Evolutionary conservation across 2,888 invertebrate species (phyloP).

Genomic region (Caenorhabditis parvicauda): DNA sequence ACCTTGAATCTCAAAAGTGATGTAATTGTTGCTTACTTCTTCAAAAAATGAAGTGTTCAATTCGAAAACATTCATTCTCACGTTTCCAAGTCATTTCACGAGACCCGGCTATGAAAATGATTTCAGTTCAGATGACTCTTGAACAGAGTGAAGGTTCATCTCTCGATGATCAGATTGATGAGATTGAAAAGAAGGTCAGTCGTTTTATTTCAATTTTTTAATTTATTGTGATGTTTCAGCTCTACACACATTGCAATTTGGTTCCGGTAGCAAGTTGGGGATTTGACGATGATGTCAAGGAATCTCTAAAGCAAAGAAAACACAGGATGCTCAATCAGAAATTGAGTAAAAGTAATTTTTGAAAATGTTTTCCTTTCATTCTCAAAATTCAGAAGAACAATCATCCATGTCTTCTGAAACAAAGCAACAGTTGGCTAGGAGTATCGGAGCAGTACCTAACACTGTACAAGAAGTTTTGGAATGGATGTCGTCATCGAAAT

Average conservation of each 20-base stretch:
- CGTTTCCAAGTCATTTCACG: too few species aligned
- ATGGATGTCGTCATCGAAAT: constrained; percentile 24
- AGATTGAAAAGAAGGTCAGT: constrained; percentile 4
- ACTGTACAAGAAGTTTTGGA: constrained; percentile 40
- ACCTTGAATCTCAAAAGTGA: too few species aligned
- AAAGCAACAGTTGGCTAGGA: constrained; percentile 37
- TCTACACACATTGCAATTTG: constrained; percentile 30
- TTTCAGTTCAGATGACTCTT: too few species aligned
- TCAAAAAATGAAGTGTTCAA: too few species aligned
- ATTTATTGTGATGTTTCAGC: constrained; percentile 12
- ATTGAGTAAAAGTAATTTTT: constrained; percentile 35
- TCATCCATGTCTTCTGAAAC: constrained; percentile 24
- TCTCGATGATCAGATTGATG: too few species aligned
- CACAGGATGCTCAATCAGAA: constrained; percentile 43
- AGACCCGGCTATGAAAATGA: too few species aligned
- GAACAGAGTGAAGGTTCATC: too few species aligned
- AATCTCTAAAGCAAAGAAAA: constrained; percentile 38
- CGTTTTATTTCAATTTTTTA: neutral
- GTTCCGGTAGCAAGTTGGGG: constrained; percentile 46
- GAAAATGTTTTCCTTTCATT: neutral
- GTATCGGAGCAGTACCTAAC: constrained; percentile 34
- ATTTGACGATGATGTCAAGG: constrained; percentile 43
- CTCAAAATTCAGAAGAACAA: constrained; percentile 28
- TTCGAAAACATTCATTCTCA: too few species aligned
- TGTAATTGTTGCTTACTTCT: too few species aligned